phyloP scores from a whole-genome alignment of 2,113 vertebrate genomes.

The Brachyhypopomus occidentalis region DNA sequence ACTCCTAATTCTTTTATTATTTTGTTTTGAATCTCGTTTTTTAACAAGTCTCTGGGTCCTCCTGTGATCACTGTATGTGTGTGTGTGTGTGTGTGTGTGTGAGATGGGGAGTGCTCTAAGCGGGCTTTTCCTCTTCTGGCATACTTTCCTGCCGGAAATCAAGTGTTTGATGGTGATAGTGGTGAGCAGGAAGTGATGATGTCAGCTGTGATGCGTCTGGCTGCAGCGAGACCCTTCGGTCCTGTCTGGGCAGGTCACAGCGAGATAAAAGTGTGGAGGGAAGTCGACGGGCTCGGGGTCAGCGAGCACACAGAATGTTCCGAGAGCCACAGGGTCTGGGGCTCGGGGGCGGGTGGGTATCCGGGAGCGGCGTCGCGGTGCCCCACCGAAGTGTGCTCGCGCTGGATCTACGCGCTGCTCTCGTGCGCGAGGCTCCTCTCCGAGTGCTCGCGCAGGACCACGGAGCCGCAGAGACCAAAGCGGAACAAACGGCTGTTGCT shows the following conservation, averaged over 20 bases:
- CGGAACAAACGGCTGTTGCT: not conserved
- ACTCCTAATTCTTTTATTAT: slow-evolving; percentile 8
- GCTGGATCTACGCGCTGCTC: slow-evolving; percentile 64
- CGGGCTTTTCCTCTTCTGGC: slow-evolving; percentile 55
- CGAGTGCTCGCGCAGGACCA: slow-evolving; percentile 60
- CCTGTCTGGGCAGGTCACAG: slow-evolving; percentile 70
- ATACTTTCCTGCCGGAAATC: slow-evolving; percentile 74
- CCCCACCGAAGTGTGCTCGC: slow-evolving; percentile 71
- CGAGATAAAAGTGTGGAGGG: slow-evolving; percentile 72
- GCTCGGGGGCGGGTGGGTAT: slow-evolving; percentile 67
- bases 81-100: slow-evolving; percentile 35
- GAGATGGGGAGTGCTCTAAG: too few relatives aligned
- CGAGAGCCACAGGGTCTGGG: slow-evolving; percentile 64
- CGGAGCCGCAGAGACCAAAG: slow-evolving; percentile 33
- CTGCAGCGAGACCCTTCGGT: slow-evolving; percentile 17
- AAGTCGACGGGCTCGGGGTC: slow-evolving; percentile 75
- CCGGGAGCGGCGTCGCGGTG: slow-evolving; percentile 67
- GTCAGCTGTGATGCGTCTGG: slow-evolving; percentile 58
- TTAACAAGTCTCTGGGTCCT: slow-evolving; percentile 40
- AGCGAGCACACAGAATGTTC: slow-evolving; percentile 71
- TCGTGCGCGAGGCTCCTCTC: slow-evolving; percentile 65
- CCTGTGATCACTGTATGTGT: slow-evolving; percentile 40
- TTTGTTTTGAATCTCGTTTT: slow-evolving; percentile 48
- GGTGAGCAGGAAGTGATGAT: slow-evolving; percentile 77
- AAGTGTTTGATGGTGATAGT: slow-evolving; percentile 80